A percentile compares a stretch with the other conserved stretches of the same genome.
phyloP scores from a whole-genome alignment of 2,113 vertebrate species.

The human region DNA sequence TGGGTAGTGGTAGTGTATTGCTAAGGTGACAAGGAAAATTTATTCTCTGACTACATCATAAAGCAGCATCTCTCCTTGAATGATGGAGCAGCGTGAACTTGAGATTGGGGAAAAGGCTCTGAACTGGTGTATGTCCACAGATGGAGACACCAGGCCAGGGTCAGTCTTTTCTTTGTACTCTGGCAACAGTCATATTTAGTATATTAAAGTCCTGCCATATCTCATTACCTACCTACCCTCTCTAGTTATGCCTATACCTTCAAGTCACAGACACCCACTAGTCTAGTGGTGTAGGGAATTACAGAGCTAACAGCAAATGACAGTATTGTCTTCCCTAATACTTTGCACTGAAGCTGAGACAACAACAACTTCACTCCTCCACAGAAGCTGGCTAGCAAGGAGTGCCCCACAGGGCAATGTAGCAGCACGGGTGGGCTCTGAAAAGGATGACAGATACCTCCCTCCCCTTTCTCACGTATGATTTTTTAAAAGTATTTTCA shows the following conservation, averaged over 20 bases:
- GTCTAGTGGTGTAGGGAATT: too few relatives aligned
- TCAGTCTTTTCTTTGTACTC: background rate
- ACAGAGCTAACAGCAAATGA: background rate
- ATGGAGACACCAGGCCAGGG: accelerated
- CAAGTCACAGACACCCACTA: background rate
- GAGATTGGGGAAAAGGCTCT: background rate
- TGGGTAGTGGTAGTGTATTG: background rate
- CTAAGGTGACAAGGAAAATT: background rate
- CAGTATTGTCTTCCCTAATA: background rate
- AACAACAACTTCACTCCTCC: background rate
- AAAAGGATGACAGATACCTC: background rate
- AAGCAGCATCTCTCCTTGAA: background rate
- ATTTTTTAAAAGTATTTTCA: background rate
- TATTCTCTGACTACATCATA: background rate
- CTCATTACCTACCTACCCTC: background rate
- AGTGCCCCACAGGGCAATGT: background rate
- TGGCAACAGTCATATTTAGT: background rate
- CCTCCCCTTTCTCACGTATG: background rate
- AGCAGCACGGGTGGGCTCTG: background rate
- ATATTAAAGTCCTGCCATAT: background rate
- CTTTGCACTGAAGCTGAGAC: background rate
- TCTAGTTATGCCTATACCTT: background rate
- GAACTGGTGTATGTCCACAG: background rate
- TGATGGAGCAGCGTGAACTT: background rate
- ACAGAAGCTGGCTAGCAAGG: background rate